Evolutionary conservation across 2,797 vertebrate genomes (phyloP), one percentile per base, ranked within the genome.

Genomic region (Thunnus albacares): DNA sequence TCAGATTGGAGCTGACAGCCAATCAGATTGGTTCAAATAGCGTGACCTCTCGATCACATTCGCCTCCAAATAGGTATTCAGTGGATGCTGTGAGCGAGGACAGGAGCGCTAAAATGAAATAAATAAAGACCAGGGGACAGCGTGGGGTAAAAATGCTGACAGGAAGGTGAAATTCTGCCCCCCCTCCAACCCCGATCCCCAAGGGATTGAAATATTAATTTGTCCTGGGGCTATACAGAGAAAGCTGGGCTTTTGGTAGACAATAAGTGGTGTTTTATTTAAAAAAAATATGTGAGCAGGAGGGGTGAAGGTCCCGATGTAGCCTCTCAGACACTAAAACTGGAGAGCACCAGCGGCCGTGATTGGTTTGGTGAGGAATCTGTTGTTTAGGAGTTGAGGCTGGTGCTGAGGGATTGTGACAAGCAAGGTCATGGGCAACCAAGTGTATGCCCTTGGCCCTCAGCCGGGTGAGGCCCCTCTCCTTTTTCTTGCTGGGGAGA

Each of bases 131-230:
- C 68, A 81, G 78, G 67, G 87, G 83, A 88, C 64, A 56, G 89
- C 58, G 62, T 75, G 81, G 80, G 75, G 67, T 82, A 90, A 84
- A 93, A 96, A 93, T 90, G 95, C 96, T 97, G 97, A 97, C 94
- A 95, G 94, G 93, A 95, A 94, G 93, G 83, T 90, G 95, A 38
- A 93, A 93, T 92, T 47, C 86, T 92, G 94, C 85, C 87, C 94
- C 92, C 22, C 83, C 92, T n/a, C 83, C 91, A 30, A 30, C 79
- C 93, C 80, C 85, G 87, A 95, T 95, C 95, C 97, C 94, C 96
- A 90, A 95, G 96, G 96, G 97, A 97, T 92, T 97, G 92, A 98
- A 98, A 98, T 98, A 97, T 98, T 97, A 97, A 98, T 98, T 96
- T 97, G 93, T 95, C 97, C 97, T 92, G 92, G 75, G 96, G 97